Evolutionary conservation across 2,888 invertebrate species (phyloP).

Genomic region (Hartigia nigra): DNA sequence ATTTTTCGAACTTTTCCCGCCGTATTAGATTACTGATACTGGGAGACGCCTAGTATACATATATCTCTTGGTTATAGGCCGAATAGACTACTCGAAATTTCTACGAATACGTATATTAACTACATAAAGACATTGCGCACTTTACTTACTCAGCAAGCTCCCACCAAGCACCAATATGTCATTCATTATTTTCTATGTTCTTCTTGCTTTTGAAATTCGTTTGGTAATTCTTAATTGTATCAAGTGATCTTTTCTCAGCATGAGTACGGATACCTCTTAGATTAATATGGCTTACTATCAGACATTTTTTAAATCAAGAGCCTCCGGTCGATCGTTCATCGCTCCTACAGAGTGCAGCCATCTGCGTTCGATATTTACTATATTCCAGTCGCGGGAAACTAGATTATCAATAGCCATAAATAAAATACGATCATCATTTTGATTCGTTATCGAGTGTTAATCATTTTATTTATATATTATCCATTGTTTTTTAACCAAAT

Average conservation of each 20-base stretch:
- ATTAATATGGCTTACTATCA: constrained; percentile 33
- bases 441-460: background rate
- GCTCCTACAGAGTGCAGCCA: constrained; percentile 43
- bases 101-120: background rate
- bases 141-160: background rate
- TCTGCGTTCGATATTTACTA: constrained; percentile 53
- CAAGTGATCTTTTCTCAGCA: background rate
- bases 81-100: background rate
- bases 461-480: background rate
- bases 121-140: background rate
- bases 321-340: constrained; percentile 36
- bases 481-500: background rate
- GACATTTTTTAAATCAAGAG: constrained; percentile 37
- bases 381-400: constrained; percentile 50
- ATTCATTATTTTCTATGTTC: background rate
- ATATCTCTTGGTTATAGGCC: background rate
- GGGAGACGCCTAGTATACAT: background rate
- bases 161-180: background rate
- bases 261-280: background rate
- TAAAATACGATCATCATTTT: background rate
- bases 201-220: background rate
- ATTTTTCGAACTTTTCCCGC: constrained; percentile 31
- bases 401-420: constrained; percentile 16
- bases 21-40: background rate
- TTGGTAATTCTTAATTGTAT: background rate